phyloP scores from a whole-genome alignment of 2,888 invertebrate species.

The Pharmacophagus antenor region DNA sequence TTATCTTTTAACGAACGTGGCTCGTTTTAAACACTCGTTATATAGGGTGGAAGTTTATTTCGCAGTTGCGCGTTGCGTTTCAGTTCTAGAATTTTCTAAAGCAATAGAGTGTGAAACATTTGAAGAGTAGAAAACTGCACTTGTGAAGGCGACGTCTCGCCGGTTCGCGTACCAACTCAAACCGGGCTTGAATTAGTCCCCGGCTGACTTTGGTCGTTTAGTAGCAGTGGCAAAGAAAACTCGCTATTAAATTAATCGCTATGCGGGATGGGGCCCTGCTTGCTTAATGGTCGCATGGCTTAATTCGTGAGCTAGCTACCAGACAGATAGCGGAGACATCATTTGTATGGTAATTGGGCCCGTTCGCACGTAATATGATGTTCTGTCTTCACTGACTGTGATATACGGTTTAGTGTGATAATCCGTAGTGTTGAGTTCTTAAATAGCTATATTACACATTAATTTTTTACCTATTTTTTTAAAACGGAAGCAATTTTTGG shows the following conservation, averaged over 20 bases:
- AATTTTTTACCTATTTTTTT: neutral
- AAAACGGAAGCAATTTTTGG: too few species aligned
- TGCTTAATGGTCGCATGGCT: conserved; percentile 41
- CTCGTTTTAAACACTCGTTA: conserved; percentile 33
- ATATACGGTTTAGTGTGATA: conserved; percentile 26
- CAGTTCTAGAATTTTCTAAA: conserved; percentile 4
- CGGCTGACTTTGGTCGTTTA: conserved; percentile 51
- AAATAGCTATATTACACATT: neutral
- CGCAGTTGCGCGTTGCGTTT: neutral
- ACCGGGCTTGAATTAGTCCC: conserved; percentile 53
- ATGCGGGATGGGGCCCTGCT: conserved; percentile 45
- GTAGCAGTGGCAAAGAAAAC: conserved; percentile 63
- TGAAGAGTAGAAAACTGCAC: conserved; percentile 50
- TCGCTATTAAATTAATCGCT: conserved; percentile 67
- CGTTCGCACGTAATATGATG: conserved; percentile 51
- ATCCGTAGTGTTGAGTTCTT: conserved; percentile 23
- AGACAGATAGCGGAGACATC: conserved; percentile 54
- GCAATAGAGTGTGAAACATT: conserved; percentile 13
- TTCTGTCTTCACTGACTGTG: conserved; percentile 25
- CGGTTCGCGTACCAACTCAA: conserved; percentile 36
- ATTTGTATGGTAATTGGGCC: conserved; percentile 63
- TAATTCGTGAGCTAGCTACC: conserved; percentile 36
- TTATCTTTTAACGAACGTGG: conserved; percentile 37
- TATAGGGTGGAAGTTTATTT: conserved; percentile 34
- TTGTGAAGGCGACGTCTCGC: conserved; percentile 52